phyloP scores from a whole-genome alignment of 2,888 invertebrate species.

The Strigamia maritima region DNA sequence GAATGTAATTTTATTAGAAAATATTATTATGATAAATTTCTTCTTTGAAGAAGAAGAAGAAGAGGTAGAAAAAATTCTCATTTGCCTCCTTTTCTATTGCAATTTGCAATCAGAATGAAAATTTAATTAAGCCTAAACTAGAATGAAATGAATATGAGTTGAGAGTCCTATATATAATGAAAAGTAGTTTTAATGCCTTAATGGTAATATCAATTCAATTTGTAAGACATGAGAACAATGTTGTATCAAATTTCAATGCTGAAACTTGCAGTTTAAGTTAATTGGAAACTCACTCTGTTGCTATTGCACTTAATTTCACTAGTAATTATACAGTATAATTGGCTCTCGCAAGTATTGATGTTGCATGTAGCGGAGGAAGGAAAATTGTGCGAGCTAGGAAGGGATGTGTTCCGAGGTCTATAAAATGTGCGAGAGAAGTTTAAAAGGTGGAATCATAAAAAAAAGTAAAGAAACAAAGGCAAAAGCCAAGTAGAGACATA shows the following conservation, averaged over 20 bases:
- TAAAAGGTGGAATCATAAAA: conserved; percentile 4
- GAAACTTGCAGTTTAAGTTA: conserved; percentile 4
- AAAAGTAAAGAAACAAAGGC: background rate
- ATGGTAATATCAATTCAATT: background rate
- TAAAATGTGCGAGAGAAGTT: conserved; percentile 4
- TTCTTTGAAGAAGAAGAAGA: no score
- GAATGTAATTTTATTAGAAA: no score
- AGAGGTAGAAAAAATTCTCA: no score
- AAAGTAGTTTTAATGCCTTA: background rate
- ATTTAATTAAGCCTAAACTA: background rate
- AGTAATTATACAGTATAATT: conserved; percentile 4
- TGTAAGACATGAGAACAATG: background rate
- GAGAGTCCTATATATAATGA: background rate
- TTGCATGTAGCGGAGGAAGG: background rate
- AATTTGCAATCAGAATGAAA: background rate
- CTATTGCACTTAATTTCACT: conserved; percentile 4
- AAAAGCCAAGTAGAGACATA: background rate
- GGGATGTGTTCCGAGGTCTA: background rate
- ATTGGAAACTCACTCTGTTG: conserved; percentile 4
- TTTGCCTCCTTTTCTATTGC: background rate
- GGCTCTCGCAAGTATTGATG: background rate
- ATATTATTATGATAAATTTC: no score
- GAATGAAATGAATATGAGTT: background rate
- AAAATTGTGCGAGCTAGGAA: background rate
- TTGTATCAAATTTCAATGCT: background rate